These are phyloP conservation scores for Pelecanus crispus DNA, from an alignment of 2,113 vertebrate genomes.

Conservation along the genomic window DNA sequence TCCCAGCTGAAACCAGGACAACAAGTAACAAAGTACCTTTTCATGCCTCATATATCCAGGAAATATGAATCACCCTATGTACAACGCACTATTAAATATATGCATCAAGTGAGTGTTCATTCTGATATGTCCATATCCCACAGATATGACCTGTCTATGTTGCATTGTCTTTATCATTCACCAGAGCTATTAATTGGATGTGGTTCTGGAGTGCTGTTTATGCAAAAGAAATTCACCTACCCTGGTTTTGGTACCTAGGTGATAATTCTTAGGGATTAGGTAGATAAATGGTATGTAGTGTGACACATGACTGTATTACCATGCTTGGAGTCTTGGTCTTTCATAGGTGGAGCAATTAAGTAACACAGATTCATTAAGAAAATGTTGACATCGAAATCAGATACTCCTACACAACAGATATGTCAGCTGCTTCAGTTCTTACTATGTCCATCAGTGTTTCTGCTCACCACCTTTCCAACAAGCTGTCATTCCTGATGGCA, in stretches of 20 bases:
- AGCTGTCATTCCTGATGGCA: not conserved
- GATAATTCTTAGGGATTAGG: not conserved
- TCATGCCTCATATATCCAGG: not conserved
- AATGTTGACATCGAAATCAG: not conserved
- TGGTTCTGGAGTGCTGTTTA: not conserved
- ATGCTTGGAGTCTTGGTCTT: not conserved
- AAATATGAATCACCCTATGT: not conserved
- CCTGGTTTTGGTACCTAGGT: not conserved
- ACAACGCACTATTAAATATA: not conserved
- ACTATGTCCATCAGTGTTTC: not conserved
- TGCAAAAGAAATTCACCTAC: not conserved
- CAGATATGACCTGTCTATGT: not conserved
- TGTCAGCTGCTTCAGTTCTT: not conserved
- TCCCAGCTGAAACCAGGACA: too few relatives aligned
- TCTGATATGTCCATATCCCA: not conserved
- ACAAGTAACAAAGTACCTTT: not conserved
- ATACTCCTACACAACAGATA: not conserved
- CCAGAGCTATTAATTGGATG: not conserved
- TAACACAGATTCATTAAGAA: not conserved
- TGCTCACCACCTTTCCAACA: not conserved
- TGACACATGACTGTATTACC: accelerated
- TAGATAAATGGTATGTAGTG: not conserved
- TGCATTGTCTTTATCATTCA: not conserved
- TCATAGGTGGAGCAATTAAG: not conserved
- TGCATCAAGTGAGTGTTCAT: not conserved